phyloP scores from a whole-genome alignment of 2,888 invertebrate genomes.

The Brachyptera putata region DNA sequence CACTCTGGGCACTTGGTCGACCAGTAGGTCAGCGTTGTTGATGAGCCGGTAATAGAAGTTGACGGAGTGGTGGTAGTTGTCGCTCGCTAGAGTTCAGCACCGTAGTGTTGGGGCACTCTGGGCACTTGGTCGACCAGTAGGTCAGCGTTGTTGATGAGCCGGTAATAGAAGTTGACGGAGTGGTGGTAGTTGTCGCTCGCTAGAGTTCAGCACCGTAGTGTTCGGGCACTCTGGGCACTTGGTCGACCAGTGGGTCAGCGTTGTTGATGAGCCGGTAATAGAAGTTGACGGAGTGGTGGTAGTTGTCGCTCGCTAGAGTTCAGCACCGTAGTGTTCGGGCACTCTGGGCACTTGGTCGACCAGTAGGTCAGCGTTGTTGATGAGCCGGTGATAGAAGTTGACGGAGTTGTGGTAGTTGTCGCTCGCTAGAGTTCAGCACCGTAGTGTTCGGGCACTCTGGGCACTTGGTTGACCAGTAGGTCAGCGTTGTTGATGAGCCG shows the following conservation, averaged over 20 bases:
- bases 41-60: constrained; percentile 49
- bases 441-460: no score
- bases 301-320: no score
- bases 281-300: constrained; percentile 47
- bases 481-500: constrained; percentile 47
- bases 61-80: constrained; percentile 45
- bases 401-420: constrained; percentile 46
- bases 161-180: constrained; percentile 47
- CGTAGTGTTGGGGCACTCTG: no score
- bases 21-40: constrained; percentile 42
- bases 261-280: constrained; percentile 47
- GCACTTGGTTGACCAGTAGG: constrained; percentile 15
- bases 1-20: no score
- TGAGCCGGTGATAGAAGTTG: constrained; percentile 48
- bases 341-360: no score
- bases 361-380: constrained; percentile 43
- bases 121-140: constrained; percentile 16
- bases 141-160: constrained; percentile 47
- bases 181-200: no score
- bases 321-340: no score
- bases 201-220: no score
- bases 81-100: no score
- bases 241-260: constrained; percentile 39
- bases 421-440: no score
- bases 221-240: no score